phyloP scores from a whole-genome alignment of 2,113 vertebrate species.

The Callocephalon fimbriatum region DNA sequence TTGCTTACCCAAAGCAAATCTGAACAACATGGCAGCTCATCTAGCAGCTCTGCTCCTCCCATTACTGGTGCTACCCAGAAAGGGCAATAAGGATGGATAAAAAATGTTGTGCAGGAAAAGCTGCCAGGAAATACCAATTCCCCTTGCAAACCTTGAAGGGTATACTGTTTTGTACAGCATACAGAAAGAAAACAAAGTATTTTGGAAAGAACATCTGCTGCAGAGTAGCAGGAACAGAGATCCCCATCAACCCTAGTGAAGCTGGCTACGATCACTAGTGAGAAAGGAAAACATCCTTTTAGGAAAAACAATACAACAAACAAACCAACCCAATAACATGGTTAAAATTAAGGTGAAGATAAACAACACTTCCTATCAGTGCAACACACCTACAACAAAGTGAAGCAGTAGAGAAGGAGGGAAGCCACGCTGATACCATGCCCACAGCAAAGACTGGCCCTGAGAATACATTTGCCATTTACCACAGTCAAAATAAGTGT shows the following conservation, averaged over 20 bases:
- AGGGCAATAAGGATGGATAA: background rate
- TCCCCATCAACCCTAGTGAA: background rate
- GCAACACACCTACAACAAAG: background rate
- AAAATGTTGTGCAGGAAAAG: background rate
- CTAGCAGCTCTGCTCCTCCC: background rate
- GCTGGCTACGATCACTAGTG: background rate
- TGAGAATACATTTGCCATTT: background rate
- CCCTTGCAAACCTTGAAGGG: background rate
- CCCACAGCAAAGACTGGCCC: background rate
- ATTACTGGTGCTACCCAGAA: background rate
- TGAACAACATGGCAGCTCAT: background rate
- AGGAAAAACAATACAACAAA: background rate
- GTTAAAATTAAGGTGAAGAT: background rate
- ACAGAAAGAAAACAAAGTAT: background rate
- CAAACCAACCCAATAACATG: background rate
- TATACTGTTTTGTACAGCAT: background rate
- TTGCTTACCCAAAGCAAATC: background rate
- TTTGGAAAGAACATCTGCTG: background rate
- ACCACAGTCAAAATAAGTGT: conserved; percentile 11
- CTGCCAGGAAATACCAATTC: background rate
- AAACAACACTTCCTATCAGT: accelerated
- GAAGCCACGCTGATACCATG: background rate
- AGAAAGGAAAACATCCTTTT: background rate
- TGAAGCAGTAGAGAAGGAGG: background rate
- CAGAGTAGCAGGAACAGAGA: background rate